Evolutionary conservation across 2,888 invertebrate genomes (phyloP), one percentile per base, ranked within the genome.

Genomic region (Pristionchus exspectatus): DNA sequence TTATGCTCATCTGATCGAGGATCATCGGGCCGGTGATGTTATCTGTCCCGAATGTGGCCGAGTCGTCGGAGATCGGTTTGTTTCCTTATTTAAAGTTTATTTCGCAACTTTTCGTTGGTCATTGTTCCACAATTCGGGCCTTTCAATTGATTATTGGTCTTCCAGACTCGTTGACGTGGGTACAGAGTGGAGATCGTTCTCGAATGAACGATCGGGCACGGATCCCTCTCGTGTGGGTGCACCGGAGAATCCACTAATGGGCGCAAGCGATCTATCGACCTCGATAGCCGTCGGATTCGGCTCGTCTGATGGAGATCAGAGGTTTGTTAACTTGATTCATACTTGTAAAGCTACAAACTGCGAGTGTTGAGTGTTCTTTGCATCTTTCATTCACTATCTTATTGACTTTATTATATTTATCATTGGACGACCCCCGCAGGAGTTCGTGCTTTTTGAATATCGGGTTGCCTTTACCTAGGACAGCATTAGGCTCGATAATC

Each of bases 141-240:
- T 56, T n/a, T 54, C 54, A 1, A 16, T 30, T 56, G 12, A 83
- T 27, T 56, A 66, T 7, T 10, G 54, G 33, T 44, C n/a, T 88
- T 91, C 30, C 87, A 93, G 94, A 33, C 90, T 99, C 0, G 98
- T 99, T 92, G 99, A 99, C 96, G 99, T 99, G n/a, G 98, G 99
- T 63, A 98, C 99, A 7, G 99, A 99, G 96, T 99, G 99, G 99
- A 97, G 99, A 95, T 99, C 99, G 90, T 99, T 99, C 96, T 98
- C 98, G 95, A 99, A 99, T 95, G 99, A 99, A 95, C 87, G 92
- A 44, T 89, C 89, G 21, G 97, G 98, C 16, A 98, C 97, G 0
- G 99, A 99, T 96, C 98, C 99, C 9, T 98, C 98, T 96, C 98
- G 99, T 97, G 99, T 99, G 92, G 99, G 99, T 96, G 98, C 98